Conservation (phyloP, 2,888 invertebrate genomes). For the Cistogaster globosa region DNA sequence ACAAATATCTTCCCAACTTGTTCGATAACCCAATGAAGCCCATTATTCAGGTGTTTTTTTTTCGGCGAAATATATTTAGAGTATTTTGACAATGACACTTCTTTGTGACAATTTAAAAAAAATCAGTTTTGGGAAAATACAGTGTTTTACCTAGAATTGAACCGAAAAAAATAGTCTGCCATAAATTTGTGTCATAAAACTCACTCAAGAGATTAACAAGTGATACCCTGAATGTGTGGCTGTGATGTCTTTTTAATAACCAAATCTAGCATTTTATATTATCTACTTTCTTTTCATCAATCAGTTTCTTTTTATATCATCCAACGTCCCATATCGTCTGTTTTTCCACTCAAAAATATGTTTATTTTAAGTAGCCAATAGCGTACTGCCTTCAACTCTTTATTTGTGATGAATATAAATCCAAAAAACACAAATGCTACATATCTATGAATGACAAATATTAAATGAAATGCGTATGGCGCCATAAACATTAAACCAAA, state of each 20-base stretch:
- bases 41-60: no score
- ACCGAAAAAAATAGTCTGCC: slow-evolving; percentile 27
- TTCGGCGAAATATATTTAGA: no score
- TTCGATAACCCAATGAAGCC: no score
- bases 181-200: slow-evolving; percentile 55
- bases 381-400: neutral
- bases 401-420: neutral
- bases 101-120: no score
- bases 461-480: slow-evolving; percentile 62
- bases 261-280: slow-evolving; percentile 17
- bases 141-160: neutral
- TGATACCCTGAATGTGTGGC: slow-evolving; percentile 7
- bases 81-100: no score
- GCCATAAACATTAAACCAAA: slow-evolving; percentile 63
- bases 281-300: slow-evolving; percentile 39
- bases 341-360: slow-evolving; percentile 5
- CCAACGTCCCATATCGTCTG: slow-evolving; percentile 31
- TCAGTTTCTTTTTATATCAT: slow-evolving; percentile 27
- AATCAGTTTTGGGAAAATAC: no score
- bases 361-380: slow-evolving; percentile 54
- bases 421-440: neutral
- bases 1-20: no score
- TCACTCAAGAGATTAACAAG: slow-evolving; percentile 9
- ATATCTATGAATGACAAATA: slow-evolving; percentile 23
- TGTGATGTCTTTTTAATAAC: slow-evolving; percentile 11